These are phyloP conservation scores for Hyaena hyaena DNA, from an alignment of 2,113 vertebrate genomes.

Conservation along the genomic window DNA sequence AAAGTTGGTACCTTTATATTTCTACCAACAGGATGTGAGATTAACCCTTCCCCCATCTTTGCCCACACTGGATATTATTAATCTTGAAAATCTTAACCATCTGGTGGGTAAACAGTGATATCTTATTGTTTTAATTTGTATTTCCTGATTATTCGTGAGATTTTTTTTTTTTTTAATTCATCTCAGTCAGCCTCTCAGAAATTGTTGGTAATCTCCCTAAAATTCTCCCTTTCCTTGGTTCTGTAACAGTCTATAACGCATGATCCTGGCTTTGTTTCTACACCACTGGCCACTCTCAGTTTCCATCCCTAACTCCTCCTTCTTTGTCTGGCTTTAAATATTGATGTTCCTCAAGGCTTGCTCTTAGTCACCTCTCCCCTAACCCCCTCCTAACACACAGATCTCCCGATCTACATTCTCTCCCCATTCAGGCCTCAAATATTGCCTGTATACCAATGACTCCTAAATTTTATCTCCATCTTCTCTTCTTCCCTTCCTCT, in stretches of 20 bases:
- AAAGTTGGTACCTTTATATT: background rate
- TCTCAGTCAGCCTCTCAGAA: background rate
- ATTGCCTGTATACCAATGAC: background rate
- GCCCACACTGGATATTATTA: background rate
- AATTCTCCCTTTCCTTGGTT: background rate
- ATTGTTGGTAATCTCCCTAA: background rate
- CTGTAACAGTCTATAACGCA: background rate
- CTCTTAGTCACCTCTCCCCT: background rate
- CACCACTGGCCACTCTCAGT: background rate
- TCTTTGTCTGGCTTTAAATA: background rate
- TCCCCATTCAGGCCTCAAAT: background rate
- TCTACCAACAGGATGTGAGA: background rate
- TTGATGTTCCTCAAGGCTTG: background rate
- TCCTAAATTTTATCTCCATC: background rate
- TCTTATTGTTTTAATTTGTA: background rate
- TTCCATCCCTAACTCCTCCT: background rate
- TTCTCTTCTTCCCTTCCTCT: background rate
- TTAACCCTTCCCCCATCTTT: background rate
- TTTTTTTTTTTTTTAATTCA: background rate
- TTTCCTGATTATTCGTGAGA: slow-evolving; percentile 2
- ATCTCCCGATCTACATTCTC: background rate
- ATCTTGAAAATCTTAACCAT: slow-evolving; percentile 38
- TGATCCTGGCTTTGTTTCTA: background rate
- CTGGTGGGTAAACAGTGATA: background rate
- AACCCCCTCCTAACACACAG: background rate